Base-by-base conservation (phyloP, 2,113 vertebrate species). In the Thymallus thymallus region DNA sequence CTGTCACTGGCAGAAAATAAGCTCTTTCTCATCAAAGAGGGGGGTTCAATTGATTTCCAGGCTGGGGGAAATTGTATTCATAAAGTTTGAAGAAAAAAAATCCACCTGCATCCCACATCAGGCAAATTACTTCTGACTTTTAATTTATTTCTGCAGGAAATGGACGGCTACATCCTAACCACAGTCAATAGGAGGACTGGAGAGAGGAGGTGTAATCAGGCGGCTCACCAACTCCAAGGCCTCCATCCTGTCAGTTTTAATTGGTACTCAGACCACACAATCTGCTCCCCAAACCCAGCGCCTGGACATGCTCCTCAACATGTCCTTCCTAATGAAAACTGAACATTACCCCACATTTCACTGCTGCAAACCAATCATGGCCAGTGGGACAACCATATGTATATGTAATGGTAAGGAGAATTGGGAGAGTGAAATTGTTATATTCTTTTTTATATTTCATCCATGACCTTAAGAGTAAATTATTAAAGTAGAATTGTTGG, bases 71-170 rank as follows among this genome's bases (percentile, higher is more conserved):
- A 95, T 93, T 91, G 91, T 93, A 84, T 78, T 94, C 91, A 84
- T 91, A 93, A 93, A 91, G 89, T 90, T 90, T 84, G 83, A 86
- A 84, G 80, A 82, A 78, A 62, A 82, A 45, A 69, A 62, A 55
- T 58, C 92, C 94, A 96, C 94, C 95, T 96, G 95, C 93, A 94
- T 91, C 81, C 89, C 94, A 94, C 92, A 85, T 98, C 97, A 99
- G 93, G 93, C 94, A 99, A 98, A 98, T 99, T 96, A 98, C 92
- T 98, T 99, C 96, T 98, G 97, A 99, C 97, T 98, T 99, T 97
- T 98, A 98, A 98, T 99, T 99, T 99, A 98, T 99, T 99, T 98
- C 94, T 90, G 94, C 87, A 95, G 96, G 96, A 98, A 98, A 98
- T 97, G 94, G 95, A 96, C 98, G 95, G 94, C 94, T 95, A 94